Evolutionary conservation across 1,140 invertebrate genomes (phyloP), one percentile per base, ranked within the genome.

Genomic region (Druon quercuslanigerum): DNA sequence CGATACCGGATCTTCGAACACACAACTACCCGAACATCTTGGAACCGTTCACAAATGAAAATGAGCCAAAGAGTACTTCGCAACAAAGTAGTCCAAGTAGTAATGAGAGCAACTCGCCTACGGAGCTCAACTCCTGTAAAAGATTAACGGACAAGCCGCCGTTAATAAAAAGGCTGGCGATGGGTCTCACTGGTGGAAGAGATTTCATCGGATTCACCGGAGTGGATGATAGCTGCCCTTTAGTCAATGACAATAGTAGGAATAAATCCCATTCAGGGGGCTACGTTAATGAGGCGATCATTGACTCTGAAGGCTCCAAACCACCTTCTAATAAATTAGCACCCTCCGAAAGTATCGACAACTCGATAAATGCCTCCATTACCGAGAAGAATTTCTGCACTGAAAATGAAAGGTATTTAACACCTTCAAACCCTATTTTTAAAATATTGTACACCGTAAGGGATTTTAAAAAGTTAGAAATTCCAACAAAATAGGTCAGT

Each of bases 101-200:
- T 79, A 96, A 96, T 87, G 96, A 96, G 89, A 96, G 95, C 87
- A 96, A 96, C 90, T 97, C 96, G 33, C 96, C 96, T n/a, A 96
- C 96, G 57, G 96, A 97, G 91, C 92, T 97, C 81, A 96, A 96
- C 92, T 96, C 96, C 83, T 96, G 96, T 89, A 95, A 96, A 89
- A 92, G 95, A 83, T 93, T 97, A 80, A 92, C 92, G 51, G 96
- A 97, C 89, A 96, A 97, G 88, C 96, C 96, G 46, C 96, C 96
- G 14, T 92, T 97, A 83, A 96, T 97, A 92, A 96, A 95, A 88
- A 92, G 95, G 54, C 91, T 96, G 71, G 94, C 95, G 17, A 93
- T 96, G 90, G 95, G 95, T 13, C 91, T 96, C 51, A 94, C 93
- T 70, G 92, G 90, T 56, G 90, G 91, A 78, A 83, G 91, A 84